Percentiles rank a stretch among this genome's conserved stretches.
Conservation (phyloP, 2,113 vertebrate species). For the Serinus canaria region DNA sequence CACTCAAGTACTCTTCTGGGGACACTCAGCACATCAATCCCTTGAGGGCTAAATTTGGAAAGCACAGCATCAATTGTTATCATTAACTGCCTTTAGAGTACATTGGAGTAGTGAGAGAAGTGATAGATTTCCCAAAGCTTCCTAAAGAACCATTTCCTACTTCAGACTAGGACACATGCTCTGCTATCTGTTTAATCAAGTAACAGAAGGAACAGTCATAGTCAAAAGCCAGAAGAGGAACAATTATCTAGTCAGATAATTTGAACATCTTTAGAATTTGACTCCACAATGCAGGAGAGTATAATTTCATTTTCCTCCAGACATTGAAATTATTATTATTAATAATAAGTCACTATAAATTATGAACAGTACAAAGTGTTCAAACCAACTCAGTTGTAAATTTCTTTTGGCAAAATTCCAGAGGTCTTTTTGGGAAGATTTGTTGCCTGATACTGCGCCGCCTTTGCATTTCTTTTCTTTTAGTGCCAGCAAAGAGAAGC, state of each 20-base stretch:
- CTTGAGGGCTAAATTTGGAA: not conserved
- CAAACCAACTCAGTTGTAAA: not conserved
- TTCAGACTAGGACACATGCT: not conserved
- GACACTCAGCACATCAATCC: not conserved
- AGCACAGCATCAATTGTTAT: not conserved
- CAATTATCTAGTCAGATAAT: not conserved
- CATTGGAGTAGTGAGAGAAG: not conserved
- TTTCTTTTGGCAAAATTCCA: not conserved
- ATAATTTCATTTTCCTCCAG: not conserved
- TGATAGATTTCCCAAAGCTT: not conserved
- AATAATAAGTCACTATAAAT: conserved; percentile 1
- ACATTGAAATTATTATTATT: conserved; percentile 24
- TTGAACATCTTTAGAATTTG: conserved; percentile 11
- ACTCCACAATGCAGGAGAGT: not conserved
- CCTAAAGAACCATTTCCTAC: not conserved
- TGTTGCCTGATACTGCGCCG: not conserved
- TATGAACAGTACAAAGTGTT: not conserved
- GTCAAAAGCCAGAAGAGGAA: not conserved
- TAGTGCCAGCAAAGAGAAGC: not conserved
- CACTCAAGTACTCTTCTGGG: not conserved
- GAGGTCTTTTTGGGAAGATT: not conserved
- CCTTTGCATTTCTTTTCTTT: not conserved
- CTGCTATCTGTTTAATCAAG: not conserved
- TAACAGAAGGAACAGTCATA: not conserved
- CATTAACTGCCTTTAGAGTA: not conserved